Evolutionary conservation across 2,888 invertebrate genomes (phyloP).

Genomic region (Tipula confusa): DNA sequence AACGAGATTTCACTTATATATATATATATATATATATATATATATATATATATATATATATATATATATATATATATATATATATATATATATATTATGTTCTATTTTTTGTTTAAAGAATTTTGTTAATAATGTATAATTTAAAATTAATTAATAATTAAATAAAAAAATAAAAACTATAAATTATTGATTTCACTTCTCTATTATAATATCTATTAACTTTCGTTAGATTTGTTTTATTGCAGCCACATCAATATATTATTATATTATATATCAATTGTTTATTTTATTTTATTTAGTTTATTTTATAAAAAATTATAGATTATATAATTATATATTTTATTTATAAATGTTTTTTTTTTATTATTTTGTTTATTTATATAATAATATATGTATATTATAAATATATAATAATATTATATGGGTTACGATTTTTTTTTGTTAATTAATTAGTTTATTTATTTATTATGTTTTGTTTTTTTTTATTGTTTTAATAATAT

Average conservation of each 20-base stretch:
- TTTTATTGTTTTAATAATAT: background rate
- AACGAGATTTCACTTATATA: no score
- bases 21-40: no score
- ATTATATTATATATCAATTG: no score
- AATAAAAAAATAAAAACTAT: background rate
- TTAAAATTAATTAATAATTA: background rate
- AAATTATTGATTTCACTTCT: background rate
- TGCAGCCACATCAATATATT: conserved; percentile 15
- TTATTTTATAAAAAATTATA: background rate
- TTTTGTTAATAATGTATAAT: background rate
- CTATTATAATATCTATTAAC: background rate
- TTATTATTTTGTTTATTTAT: background rate
- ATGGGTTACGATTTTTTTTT: conserved; percentile 1
- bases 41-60: no score
- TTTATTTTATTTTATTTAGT: background rate
- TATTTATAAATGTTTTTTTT: background rate
- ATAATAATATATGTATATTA: background rate
- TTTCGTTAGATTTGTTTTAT: background rate
- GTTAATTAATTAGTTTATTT: background rate
- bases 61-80: no score
- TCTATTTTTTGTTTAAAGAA: no score
- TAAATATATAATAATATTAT: background rate
- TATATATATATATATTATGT: no score
- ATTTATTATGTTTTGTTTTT: conserved; percentile 13
- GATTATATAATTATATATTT: conserved; percentile 8